Percentiles rank a stretch among this genome's conserved stretches.
These are phyloP conservation scores for Bostrychus sinensis DNA, from an alignment of 2,113 vertebrate genomes.

Conservation along the genomic window DNA sequence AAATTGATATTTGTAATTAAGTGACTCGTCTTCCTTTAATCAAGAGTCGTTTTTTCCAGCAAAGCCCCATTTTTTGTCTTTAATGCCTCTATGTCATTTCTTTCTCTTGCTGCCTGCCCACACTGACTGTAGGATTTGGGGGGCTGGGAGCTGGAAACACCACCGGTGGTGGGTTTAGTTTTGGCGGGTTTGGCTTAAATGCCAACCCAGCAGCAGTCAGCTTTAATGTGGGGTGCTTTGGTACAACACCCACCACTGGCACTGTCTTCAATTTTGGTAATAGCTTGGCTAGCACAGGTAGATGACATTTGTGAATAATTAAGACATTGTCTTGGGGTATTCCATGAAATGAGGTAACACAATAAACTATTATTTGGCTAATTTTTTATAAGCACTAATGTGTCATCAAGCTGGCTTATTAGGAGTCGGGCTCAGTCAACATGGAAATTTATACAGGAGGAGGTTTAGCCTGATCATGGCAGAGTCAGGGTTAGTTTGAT, in stretches of 20 bases:
- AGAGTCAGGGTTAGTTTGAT: too few relatives aligned
- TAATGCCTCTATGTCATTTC: conserved; percentile 79
- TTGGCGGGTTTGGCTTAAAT: conserved; percentile 97
- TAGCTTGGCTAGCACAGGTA: conserved; percentile 97
- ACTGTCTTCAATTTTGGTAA: conserved; percentile 97
- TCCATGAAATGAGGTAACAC: background rate
- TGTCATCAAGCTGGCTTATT: too few relatives aligned
- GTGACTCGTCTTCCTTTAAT: background rate
- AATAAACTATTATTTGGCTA: background rate
- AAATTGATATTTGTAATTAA: background rate
- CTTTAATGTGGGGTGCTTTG: conserved; percentile 97
- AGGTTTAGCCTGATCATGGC: too few relatives aligned
- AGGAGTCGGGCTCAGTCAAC: background rate
- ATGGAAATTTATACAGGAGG: background rate
- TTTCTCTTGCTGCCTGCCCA: conserved; percentile 78
- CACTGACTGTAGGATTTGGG: conserved; percentile 92
- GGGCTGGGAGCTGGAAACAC: conserved; percentile 94
- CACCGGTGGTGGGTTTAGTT: conserved; percentile 96
- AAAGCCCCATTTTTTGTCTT: conserved; percentile 23
- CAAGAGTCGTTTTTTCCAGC: conserved; percentile 5
- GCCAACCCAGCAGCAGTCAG: conserved; percentile 91
- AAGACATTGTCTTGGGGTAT: conserved; percentile 23
- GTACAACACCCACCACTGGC: conserved; percentile 90
- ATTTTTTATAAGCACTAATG: background rate
- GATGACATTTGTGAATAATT: conserved; percentile 74